These are phyloP conservation scores for Xenentodon cancila DNA, from an alignment of 2,797 vertebrate genomes.

Conservation along the genomic window DNA sequence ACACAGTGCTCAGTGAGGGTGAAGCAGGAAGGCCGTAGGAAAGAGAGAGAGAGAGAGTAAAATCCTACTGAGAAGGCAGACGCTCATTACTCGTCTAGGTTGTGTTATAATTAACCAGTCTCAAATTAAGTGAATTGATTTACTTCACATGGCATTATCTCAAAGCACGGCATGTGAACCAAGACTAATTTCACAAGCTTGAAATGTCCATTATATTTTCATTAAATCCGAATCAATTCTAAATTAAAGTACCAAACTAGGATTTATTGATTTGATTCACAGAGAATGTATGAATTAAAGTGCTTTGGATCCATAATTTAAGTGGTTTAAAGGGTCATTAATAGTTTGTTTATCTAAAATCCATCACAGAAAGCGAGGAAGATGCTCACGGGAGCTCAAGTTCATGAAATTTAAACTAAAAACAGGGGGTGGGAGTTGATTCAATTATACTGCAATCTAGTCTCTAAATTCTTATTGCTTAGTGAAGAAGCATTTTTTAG, in stretches of 20 bases:
- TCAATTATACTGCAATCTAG: too few species aligned
- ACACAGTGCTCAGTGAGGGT: constrained; percentile 17
- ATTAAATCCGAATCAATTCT: constrained; percentile 19
- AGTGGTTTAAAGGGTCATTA: background rate
- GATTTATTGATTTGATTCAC: background rate
- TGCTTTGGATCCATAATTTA: background rate
- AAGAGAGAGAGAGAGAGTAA: background rate
- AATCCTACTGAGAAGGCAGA: too few species aligned
- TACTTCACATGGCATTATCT: constrained; percentile 1
- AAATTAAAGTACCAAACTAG: constrained; percentile 4
- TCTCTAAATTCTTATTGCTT: too few species aligned
- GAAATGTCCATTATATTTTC: constrained; percentile 12
- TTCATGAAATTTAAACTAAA: background rate
- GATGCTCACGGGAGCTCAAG: background rate
- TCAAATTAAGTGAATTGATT: constrained; percentile 6
- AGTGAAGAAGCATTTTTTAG: too few species aligned
- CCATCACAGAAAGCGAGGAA: background rate
- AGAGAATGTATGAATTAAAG: constrained; percentile 1
- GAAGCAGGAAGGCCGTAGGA: constrained; percentile 37
- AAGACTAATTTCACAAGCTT: constrained; percentile 2
- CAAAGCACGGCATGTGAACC: background rate
- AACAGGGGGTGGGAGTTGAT: too few species aligned
- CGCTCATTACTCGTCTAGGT: background rate
- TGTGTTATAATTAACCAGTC: constrained; percentile 4
- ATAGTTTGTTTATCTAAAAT: background rate